Evolutionary conservation across 2,113 vertebrate genomes (phyloP).

Genomic region (Ploceus nigricollis): DNA sequence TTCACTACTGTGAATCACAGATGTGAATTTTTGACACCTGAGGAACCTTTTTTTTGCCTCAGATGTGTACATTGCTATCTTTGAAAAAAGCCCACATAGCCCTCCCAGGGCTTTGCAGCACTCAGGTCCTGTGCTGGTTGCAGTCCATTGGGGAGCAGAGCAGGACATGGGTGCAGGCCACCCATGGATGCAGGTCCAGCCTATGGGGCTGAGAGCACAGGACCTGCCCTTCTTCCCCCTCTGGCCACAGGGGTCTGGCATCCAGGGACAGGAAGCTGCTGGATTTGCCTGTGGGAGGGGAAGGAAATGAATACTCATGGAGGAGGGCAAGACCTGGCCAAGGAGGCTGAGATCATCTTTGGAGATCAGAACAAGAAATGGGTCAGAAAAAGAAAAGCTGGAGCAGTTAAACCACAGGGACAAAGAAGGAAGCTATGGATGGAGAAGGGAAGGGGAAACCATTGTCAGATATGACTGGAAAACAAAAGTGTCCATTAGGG

Average conservation of each 20-base stretch:
- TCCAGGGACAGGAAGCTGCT: not conserved
- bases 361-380: not conserved
- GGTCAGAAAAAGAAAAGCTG: not conserved
- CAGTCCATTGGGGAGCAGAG: fast-evolving
- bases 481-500: not conserved
- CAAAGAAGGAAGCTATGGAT: not conserved
- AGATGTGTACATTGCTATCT: not conserved
- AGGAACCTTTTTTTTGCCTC: not conserved
- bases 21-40: not conserved
- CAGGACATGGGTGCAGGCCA: not conserved
- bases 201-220: not conserved
- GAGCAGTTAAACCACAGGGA: not conserved
- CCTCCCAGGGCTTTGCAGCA: not conserved
- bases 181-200: not conserved
- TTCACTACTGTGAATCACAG: not conserved
- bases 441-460: not conserved
- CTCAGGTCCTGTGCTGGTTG: not conserved
- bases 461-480: not conserved
- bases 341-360: not conserved
- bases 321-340: not conserved
- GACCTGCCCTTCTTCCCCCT: not conserved
- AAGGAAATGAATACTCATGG: not conserved
- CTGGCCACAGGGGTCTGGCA: not conserved
- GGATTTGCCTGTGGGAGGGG: not conserved
- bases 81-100: not conserved